Percentiles rank a stretch among this genome's conserved stretches.
These are phyloP conservation scores for Argyra leucocephala DNA, from an alignment of 2,888 invertebrate genomes.

Conservation along the genomic window DNA sequence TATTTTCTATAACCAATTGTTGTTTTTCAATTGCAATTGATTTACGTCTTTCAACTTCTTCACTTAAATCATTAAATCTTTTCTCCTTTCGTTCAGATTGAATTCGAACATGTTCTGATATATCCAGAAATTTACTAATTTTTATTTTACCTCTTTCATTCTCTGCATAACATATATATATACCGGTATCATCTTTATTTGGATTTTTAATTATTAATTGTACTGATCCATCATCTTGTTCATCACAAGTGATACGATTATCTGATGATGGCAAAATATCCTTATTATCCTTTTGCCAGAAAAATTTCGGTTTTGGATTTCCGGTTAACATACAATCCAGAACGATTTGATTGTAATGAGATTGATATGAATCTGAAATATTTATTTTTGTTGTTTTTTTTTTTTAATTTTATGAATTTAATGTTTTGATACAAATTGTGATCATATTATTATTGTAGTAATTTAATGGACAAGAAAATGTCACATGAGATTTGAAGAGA, in stretches of 20 bases:
- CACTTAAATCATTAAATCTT: conserved; percentile 2
- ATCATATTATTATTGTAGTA: too few relatives aligned
- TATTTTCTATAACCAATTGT: conserved; percentile 17
- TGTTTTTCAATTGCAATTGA: conserved; percentile 27
- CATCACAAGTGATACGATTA: conserved; percentile 51
- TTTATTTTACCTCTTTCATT: conserved; percentile 52
- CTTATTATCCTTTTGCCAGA: conserved; percentile 59
- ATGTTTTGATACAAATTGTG: not conserved
- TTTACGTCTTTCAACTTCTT: conserved; percentile 10
- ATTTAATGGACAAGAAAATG: too few relatives aligned
- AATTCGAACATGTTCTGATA: conserved; percentile 34
- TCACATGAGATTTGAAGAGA: too few relatives aligned
- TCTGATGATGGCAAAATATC: conserved; percentile 47
- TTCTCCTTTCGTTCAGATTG: conserved; percentile 25
- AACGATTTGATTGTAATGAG: conserved; percentile 58
- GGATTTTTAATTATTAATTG: conserved; percentile 57
- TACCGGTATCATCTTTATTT: conserved; percentile 55
- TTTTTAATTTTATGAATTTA: not conserved
- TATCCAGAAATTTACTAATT: conserved; percentile 38
- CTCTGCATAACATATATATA: conserved; percentile 67
- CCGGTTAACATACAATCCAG: conserved; percentile 70
- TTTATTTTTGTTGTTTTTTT: conserved; percentile 4
- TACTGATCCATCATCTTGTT: conserved; percentile 58
- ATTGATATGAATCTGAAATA: conserved; percentile 55
- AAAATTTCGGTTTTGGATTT: conserved; percentile 59